Conservation (phyloP, 2,888 invertebrate species). For the Metallyticus violacea region DNA sequence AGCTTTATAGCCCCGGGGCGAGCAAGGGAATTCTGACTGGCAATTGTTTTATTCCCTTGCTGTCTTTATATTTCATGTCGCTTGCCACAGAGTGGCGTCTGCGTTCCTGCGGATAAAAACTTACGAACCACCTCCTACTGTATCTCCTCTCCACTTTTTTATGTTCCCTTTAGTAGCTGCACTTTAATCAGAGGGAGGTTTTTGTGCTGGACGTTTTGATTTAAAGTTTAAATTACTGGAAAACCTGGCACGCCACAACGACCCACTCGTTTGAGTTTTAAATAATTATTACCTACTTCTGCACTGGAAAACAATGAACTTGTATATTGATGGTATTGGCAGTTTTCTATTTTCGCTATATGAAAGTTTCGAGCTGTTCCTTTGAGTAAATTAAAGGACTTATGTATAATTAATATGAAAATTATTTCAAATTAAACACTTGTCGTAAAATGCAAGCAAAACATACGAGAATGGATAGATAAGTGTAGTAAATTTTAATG, state of each 20-base stretch:
- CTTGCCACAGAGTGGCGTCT: not conserved
- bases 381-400: no score
- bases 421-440: no score
- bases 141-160: not conserved
- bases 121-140: not conserved
- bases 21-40: not conserved
- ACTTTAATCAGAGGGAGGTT: not conserved
- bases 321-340: not conserved
- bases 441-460: no score
- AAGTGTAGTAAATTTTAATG: no score
- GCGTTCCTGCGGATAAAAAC: not conserved
- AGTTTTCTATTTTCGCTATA: no score
- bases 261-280: not conserved
- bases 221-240: not conserved
- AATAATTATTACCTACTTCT: not conserved
- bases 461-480: no score
- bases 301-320: not conserved
- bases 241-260: not conserved
- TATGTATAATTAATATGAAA: no score
- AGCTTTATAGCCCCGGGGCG: not conserved
- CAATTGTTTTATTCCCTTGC: not conserved
- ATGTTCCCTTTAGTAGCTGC: not conserved
- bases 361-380: no score
- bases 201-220: not conserved
- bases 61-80: not conserved